Conservation (phyloP, 1,140 invertebrate species). For the Aricia agestis region DNA sequence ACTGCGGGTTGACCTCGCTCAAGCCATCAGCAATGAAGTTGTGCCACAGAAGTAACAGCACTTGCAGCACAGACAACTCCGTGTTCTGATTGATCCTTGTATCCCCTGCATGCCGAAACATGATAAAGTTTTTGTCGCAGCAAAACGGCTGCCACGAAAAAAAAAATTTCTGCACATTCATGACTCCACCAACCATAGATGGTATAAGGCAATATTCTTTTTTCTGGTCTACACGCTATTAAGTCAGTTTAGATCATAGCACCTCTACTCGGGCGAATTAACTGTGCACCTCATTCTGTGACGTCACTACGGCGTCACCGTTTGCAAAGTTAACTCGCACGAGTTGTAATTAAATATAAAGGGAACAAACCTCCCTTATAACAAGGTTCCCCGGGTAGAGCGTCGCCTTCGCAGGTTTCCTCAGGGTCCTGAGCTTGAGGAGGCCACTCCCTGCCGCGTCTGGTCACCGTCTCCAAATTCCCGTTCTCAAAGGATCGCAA, state of each 20-base stretch:
- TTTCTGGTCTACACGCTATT: too few relatives aligned
- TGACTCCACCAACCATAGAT: too few relatives aligned
- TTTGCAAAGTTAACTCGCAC: too few relatives aligned
- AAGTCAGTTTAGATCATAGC: too few relatives aligned
- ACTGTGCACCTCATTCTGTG: too few relatives aligned
- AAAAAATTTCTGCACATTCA: too few relatives aligned
- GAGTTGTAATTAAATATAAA: too few relatives aligned
- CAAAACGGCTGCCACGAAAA: too few relatives aligned
- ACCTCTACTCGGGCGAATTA: too few relatives aligned
- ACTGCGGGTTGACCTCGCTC: slow-evolving; percentile 86
- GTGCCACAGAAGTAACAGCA: neutral
- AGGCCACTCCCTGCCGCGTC: neutral
- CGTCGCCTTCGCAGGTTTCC: neutral
- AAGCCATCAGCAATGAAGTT: slow-evolving; percentile 81
- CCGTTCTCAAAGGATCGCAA: neutral
- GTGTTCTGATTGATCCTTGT: slow-evolving; percentile 14
- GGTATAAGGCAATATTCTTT: too few relatives aligned
- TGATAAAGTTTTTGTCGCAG: neutral
- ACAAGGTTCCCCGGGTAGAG: slow-evolving; percentile 2
- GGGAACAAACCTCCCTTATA: neutral
- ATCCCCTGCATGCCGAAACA: slow-evolving; percentile 16
- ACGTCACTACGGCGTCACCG: too few relatives aligned
- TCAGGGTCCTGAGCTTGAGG: slow-evolving; percentile 15
- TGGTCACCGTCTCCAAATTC: neutral
- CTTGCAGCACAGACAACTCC: neutral